phyloP scores from a whole-genome alignment of 2,113 vertebrate genomes.

The Acrocephalus kingi region DNA sequence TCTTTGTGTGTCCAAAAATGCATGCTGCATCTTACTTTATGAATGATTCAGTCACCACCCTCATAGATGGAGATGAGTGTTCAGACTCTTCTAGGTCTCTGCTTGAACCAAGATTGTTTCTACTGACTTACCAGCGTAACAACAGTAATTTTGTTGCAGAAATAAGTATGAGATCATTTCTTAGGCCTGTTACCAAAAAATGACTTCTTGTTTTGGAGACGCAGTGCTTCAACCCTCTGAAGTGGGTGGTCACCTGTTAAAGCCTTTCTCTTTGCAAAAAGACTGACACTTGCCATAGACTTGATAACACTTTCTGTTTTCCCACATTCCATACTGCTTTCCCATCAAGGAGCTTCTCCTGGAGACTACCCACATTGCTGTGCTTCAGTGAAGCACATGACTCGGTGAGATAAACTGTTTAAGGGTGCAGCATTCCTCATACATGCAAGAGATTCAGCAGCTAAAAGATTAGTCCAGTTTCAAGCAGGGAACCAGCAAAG shows the following conservation, averaged over 20 bases:
- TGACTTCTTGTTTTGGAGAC: not conserved
- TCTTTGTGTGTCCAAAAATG: not conserved
- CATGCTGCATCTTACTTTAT: not conserved
- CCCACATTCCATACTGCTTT: not conserved
- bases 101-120: not conserved
- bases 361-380: not conserved
- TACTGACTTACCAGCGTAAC: not conserved
- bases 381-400: not conserved
- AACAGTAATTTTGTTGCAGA: not conserved
- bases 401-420: not conserved
- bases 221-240: not conserved
- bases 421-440: not conserved
- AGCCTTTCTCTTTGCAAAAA: not conserved
- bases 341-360: not conserved
- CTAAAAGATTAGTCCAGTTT: not conserved
- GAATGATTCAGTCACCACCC: accelerated
- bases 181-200: not conserved
- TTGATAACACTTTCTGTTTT: not conserved
- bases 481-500: not conserved
- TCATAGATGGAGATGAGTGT: not conserved
- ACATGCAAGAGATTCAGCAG: not conserved
- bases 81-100: not conserved
- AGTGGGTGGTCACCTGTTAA: not conserved
- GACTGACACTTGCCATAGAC: not conserved
- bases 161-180: not conserved